Percentiles rank a stretch among this genome's conserved stretches.
These are phyloP conservation scores for Pelecanoides urinatrix DNA, from an alignment of 2,113 vertebrate genomes.

Conservation along the genomic window DNA sequence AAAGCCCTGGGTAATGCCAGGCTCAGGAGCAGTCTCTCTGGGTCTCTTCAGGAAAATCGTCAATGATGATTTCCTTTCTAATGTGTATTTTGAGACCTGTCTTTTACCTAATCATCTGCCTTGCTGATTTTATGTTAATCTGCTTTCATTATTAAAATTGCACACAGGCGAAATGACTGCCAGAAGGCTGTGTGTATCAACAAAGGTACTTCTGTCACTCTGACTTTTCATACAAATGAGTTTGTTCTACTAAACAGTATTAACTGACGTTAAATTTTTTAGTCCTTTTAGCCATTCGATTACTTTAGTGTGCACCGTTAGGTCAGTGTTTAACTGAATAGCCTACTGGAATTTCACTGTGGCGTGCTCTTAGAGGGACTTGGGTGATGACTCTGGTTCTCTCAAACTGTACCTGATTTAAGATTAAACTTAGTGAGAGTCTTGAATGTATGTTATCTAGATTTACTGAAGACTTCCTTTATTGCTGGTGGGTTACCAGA, in stretches of 20 bases:
- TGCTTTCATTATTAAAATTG: neutral
- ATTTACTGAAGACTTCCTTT: neutral
- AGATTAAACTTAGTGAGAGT: neutral
- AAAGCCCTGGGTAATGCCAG: neutral
- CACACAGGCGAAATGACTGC: neutral
- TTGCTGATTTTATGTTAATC: neutral
- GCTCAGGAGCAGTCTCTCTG: neutral
- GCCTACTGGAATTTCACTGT: neutral
- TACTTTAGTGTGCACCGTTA: neutral
- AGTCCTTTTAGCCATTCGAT: neutral
- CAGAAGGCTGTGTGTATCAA: neutral
- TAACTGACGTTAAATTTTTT: neutral
- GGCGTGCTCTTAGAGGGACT: neutral
- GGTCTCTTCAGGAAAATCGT: neutral
- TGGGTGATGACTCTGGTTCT: neutral
- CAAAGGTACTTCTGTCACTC: neutral
- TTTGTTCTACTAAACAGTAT: neutral
- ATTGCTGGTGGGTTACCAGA: neutral
- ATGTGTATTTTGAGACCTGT: neutral
- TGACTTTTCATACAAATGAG: fast-evolving
- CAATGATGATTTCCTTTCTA: neutral
- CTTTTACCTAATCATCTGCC: neutral
- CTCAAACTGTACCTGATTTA: neutral
- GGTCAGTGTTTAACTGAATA: neutral
- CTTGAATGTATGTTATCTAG: fast-evolving